Evolutionary conservation across 2,888 invertebrate species (phyloP), one percentile per base, ranked within the genome.

Genomic region (Pherbina coryleti): DNA sequence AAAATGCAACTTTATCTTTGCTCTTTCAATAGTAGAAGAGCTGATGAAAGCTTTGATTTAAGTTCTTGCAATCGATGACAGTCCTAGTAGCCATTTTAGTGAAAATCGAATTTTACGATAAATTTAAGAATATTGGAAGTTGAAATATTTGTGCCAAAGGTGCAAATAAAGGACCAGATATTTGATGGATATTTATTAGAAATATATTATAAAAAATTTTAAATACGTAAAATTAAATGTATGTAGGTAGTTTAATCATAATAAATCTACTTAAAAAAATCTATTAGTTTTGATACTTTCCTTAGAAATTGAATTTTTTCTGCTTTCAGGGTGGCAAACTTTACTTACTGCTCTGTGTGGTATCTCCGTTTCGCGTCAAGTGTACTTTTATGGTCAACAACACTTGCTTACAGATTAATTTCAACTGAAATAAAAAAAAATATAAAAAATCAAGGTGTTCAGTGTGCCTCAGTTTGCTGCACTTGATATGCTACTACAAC

Each of bases 351-450:
- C 44, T 44, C 44, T 44, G 17, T 25, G 28, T 62, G 60, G 55
- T n/a, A n/a, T 14, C 37, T 37, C 51, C 53, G 53, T 71, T 71
- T 71, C 53, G 34, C 55, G 53, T 71, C 71, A 71, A 55, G 71
- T 55, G 71, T 25, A 34, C 57, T 71, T 70, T 55, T 71, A 71
- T 34, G 55, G 53, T 11, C 53, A 17, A 22, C 53, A 71, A 71
- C 53, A n/a, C 34, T 71, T 71, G 71, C 55, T 31, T 57, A 71
- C 55, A 55, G 57, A 71, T 55, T 71, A 71, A 71, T 71, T 55
- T 71, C 55, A 55, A 55, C 11, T 14, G 31, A 55, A 71, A 69
- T 25, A 25, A 2, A 70, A 53, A 71, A 71, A 14, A 51, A 71
- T 4, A 71, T n/a, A 31, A 31, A 57, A 53, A 34, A 72, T 31